phyloP scores from a whole-genome alignment of 2,113 vertebrate genomes.

The Mus pahari region DNA sequence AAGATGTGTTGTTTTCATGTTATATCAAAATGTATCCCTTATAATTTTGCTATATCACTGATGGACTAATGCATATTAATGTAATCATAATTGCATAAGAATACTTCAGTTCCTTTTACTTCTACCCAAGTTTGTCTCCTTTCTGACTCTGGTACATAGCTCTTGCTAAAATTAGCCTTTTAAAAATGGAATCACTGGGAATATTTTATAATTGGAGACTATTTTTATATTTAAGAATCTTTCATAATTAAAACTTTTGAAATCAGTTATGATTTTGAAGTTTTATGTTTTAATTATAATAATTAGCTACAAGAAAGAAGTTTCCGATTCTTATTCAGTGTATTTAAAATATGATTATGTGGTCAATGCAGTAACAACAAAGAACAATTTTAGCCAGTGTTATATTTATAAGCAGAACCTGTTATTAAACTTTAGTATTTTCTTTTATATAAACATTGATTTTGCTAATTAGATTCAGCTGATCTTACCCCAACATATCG shows the following conservation, averaged over 20 bases:
- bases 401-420: slow-evolving; percentile 81
- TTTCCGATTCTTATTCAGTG: slow-evolving; percentile 73
- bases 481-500: slow-evolving; percentile 91
- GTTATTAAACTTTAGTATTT: slow-evolving; percentile 83
- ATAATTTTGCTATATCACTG: slow-evolving; percentile 68
- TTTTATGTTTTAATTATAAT: slow-evolving; percentile 76
- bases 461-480: slow-evolving; percentile 91
- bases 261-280: slow-evolving; percentile 49
- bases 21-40: slow-evolving; percentile 73
- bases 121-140: slow-evolving; percentile 58
- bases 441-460: slow-evolving; percentile 84
- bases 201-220: slow-evolving; percentile 62
- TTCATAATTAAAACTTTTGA: slow-evolving; percentile 74
- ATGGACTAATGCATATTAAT: slow-evolving; percentile 75
- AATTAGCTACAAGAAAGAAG: slow-evolving; percentile 71
- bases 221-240: slow-evolving; percentile 64
- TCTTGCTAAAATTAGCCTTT: slow-evolving; percentile 73
- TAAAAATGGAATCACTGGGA: slow-evolving; percentile 65
- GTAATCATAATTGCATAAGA: slow-evolving; percentile 70
- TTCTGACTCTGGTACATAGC: slow-evolving; percentile 9
- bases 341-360: slow-evolving; percentile 76
- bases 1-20: slow-evolving; percentile 70
- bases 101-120: slow-evolving; percentile 61
- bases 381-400: slow-evolving; percentile 78
- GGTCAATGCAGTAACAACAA: slow-evolving; percentile 79